These are phyloP conservation scores for Herpetotheres cachinnans DNA, from an alignment of 2,113 vertebrate species.

Conservation along the genomic window DNA sequence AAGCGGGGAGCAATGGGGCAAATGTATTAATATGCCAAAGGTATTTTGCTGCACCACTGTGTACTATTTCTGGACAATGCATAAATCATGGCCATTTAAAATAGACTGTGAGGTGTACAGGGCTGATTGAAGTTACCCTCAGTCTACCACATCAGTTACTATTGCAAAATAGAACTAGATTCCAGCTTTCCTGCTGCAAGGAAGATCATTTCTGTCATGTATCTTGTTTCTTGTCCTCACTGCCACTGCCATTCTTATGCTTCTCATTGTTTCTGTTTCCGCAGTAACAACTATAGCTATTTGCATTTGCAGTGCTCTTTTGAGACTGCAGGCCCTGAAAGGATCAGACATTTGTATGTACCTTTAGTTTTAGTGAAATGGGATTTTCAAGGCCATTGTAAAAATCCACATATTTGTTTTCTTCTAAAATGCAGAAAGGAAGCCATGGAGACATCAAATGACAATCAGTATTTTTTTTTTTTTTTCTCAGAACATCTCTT, in stretches of 20 bases:
- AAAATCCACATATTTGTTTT: neutral
- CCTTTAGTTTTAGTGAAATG: neutral
- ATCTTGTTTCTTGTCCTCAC: neutral
- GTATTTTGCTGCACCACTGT: neutral
- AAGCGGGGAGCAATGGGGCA: neutral
- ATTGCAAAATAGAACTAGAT: neutral
- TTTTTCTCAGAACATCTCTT: neutral
- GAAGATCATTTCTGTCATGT: neutral
- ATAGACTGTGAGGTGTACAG: neutral
- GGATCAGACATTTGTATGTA: neutral
- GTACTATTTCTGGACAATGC: neutral
- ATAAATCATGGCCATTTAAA: neutral
- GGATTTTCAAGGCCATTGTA: neutral
- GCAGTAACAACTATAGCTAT: neutral
- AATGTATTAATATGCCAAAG: neutral
- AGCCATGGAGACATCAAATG: neutral
- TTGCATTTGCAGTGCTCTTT: constrained; percentile 19
- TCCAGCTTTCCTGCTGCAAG: neutral
- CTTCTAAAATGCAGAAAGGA: neutral
- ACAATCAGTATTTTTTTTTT: neutral
- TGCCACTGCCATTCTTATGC: neutral
- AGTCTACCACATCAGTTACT: neutral
- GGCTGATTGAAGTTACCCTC: neutral
- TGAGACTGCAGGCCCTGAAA: neutral
- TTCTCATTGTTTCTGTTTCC: constrained; percentile 16